phyloP scores from a whole-genome alignment of 2,113 vertebrate genomes.

The Megalops atlanticus region DNA sequence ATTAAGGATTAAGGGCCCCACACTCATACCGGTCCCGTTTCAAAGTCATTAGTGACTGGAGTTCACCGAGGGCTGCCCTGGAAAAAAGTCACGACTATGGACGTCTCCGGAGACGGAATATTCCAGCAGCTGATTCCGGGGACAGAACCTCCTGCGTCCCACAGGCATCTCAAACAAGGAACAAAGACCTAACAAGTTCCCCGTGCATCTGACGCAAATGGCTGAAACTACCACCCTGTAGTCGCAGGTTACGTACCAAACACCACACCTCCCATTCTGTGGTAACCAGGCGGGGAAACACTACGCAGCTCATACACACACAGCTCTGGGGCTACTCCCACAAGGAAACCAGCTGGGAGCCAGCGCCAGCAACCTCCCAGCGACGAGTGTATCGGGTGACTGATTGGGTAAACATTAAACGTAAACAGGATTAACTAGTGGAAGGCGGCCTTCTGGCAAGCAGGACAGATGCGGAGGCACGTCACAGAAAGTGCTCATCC shows the following conservation, averaged over 20 bases:
- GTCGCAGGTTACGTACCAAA: neutral
- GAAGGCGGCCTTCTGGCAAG: neutral
- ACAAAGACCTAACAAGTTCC: neutral
- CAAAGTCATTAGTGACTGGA: conserved; percentile 43
- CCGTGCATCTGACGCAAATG: neutral
- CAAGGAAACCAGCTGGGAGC: neutral
- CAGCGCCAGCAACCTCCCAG: neutral
- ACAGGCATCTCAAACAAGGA: neutral
- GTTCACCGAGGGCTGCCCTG: conserved; percentile 26
- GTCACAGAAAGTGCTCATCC: neutral
- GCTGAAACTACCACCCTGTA: neutral
- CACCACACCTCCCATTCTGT: neutral
- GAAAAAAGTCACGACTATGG: conserved; percentile 33
- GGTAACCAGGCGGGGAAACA: neutral
- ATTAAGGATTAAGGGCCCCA: conserved; percentile 51
- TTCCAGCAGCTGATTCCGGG: no score
- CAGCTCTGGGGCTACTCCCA: neutral
- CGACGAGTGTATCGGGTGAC: neutral
- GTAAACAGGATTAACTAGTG: conserved; percentile 10
- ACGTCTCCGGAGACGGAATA: conserved; percentile 34
- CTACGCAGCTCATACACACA: neutral
- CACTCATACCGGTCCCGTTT: conserved; percentile 38
- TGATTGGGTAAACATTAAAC: conserved; percentile 12
- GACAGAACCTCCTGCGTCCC: neutral
- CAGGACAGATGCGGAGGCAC: conserved; percentile 6